Evolutionary conservation across 2,888 invertebrate genomes (phyloP), one percentile per base, ranked within the genome.

Genomic region (Tridacna crocea): DNA sequence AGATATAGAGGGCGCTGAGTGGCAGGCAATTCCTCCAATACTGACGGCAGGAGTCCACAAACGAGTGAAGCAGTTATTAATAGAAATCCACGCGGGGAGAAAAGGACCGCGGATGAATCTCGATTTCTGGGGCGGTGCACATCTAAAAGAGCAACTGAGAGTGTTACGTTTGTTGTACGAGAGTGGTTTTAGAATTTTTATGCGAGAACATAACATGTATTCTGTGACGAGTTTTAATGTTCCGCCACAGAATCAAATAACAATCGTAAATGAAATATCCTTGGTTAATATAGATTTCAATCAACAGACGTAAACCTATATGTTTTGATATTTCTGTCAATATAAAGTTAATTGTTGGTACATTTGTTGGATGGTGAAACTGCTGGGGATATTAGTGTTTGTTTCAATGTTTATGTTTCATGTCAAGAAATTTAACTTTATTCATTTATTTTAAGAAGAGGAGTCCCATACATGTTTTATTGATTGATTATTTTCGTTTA

Each of bases 1-100:
- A 15, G 79, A 79, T 51, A 70, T 75, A 48, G 75, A 79, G 60
- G 70, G 79, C 6, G 70, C 60, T 36, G 79, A 79, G 47, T 79
- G 79, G 79, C 27, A 61, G 10, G 75, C 72, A 2, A 6, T 79
- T 17, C 72, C 75, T 24, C 47, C 66, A 19, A 47, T 75, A n/a
- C 47, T 79, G 3, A n/a, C 24, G n/a, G 24, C 70, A 10, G 75
- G 75, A n/a, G 46, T 48, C 47, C 51, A 60, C 13, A 66, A 61
- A n/a, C 46, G 58, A 10, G 75, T 75, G 15, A 75, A 70, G 27
- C 79, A 79, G 51, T 47, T 79, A 4, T 36, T 27, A 19, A 70
- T 79, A 17, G 79, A 79, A 55, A 47, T 79, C 19, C 79, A 79
- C 51, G 66, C 60, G 10, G 74, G 74, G n/a, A 22, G 47, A 61